phyloP scores from a whole-genome alignment of 2,797 vertebrate species.

The Microcaecilia unicolor region DNA sequence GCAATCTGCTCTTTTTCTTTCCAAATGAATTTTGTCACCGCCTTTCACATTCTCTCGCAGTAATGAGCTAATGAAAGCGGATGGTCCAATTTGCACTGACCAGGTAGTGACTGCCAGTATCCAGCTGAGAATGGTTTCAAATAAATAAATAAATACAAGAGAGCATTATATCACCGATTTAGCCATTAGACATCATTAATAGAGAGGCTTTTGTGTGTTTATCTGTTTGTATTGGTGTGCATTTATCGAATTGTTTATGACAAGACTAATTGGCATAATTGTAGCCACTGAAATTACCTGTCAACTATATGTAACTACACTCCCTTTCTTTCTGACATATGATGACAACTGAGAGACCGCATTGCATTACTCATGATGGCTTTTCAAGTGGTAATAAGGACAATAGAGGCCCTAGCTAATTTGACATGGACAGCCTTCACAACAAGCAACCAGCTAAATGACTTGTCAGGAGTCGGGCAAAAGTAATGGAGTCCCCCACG shows the following conservation, averaged over 20 bases:
- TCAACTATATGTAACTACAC: slow-evolving; percentile 95
- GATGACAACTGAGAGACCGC: slow-evolving; percentile 97
- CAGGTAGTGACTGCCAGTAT: slow-evolving; percentile 83
- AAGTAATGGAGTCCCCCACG: slow-evolving; percentile 91
- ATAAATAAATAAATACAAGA: slow-evolving; percentile 70
- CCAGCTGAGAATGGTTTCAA: slow-evolving; percentile 75
- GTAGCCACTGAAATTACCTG: slow-evolving; percentile 99
- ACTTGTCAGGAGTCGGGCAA: slow-evolving; percentile 71
- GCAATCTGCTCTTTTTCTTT: slow-evolving; percentile 78
- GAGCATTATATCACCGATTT: slow-evolving; percentile 78
- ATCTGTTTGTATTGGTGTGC: slow-evolving; percentile 96
- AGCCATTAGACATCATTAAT: slow-evolving; percentile 95
- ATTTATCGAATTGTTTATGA: slow-evolving; percentile 99
- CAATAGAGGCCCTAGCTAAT: slow-evolving; percentile 91
- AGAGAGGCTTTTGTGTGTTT: slow-evolving; percentile 74
- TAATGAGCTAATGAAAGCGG: slow-evolving; percentile 95
- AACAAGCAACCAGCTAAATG: slow-evolving; percentile 74
- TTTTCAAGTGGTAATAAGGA: slow-evolving; percentile 90
- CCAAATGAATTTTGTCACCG: slow-evolving; percentile 98
- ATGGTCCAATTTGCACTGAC: slow-evolving; percentile 96
- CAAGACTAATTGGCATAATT: slow-evolving; percentile 99
- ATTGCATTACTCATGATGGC: slow-evolving; percentile 95
- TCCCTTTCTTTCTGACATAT: slow-evolving; percentile 92
- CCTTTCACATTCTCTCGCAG: slow-evolving; percentile 82
- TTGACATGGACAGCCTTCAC: slow-evolving; percentile 91